Evolutionary conservation across 1,140 invertebrate genomes (phyloP).

Genomic region (Drosophila trapezifrons): DNA sequence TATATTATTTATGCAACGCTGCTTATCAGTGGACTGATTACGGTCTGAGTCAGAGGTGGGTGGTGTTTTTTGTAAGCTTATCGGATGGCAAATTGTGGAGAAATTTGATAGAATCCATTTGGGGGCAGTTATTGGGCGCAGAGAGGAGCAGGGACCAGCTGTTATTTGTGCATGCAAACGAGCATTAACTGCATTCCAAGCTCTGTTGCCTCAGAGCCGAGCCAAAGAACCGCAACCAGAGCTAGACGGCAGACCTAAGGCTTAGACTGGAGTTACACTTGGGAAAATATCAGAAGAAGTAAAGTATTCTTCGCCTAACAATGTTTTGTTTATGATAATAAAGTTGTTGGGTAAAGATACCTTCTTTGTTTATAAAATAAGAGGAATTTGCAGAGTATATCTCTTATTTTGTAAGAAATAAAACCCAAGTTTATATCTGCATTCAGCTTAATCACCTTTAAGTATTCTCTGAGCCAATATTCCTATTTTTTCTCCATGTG

Average conservation of each 20-base stretch:
- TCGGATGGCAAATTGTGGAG: constrained; percentile 22
- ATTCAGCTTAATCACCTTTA: not conserved
- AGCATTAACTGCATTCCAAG: constrained; percentile 79
- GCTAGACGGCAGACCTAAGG: not conserved
- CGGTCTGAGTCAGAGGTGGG: constrained; percentile 18
- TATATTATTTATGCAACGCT: not conserved
- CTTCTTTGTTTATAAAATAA: too few relatives aligned
- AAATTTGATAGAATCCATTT: constrained; percentile 20
- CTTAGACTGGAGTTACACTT: not conserved
- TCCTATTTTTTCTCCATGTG: not conserved
- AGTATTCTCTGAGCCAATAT: not conserved
- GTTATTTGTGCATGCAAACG: constrained; percentile 47
- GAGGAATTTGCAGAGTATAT: not conserved
- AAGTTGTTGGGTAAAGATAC: too few relatives aligned
- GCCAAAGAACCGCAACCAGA: constrained; percentile 65
- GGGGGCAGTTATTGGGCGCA: not conserved
- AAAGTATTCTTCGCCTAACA: too few relatives aligned
- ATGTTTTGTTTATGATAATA: too few relatives aligned
- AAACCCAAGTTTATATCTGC: not conserved
- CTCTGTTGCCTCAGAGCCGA: constrained; percentile 50
- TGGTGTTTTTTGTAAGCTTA: constrained; percentile 8
- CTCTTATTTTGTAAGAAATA: not conserved
- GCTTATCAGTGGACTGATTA: constrained; percentile 37
- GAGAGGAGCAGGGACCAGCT: not conserved
- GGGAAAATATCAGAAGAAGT: not conserved